A percentile compares a stretch with the other conserved stretches of the same genome.
phyloP scores from a whole-genome alignment of 2,797 vertebrate genomes.

The Myotis pilosus region DNA sequence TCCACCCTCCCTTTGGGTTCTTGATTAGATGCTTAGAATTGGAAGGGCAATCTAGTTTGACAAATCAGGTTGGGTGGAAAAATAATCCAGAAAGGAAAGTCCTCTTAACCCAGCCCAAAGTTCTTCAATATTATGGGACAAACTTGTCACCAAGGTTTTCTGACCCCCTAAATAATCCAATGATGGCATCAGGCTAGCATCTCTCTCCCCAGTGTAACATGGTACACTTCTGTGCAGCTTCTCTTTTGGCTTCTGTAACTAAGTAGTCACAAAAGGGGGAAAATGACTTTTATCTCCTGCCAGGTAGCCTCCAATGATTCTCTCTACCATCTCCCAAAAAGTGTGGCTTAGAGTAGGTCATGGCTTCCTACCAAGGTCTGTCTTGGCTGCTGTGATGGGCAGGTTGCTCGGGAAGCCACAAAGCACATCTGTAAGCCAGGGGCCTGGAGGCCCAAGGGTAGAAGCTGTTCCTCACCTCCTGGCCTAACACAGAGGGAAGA shows the following conservation, averaged over 20 bases:
- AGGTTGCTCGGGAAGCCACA: slow-evolving; percentile 30
- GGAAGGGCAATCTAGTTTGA: slow-evolving; percentile 34
- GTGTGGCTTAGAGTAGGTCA: not conserved
- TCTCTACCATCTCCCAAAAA: slow-evolving; percentile 18
- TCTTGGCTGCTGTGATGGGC: not conserved
- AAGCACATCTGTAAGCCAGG: not conserved
- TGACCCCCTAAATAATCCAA: not conserved
- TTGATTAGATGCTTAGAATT: slow-evolving; percentile 44
- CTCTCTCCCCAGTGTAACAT: slow-evolving; percentile 13
- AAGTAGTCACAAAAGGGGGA: not conserved
- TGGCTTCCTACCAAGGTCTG: not conserved
- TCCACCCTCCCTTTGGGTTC: slow-evolving; percentile 4
- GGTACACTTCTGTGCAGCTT: not conserved
- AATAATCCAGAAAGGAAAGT: slow-evolving; percentile 35
- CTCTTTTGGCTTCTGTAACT: slow-evolving; percentile 34
- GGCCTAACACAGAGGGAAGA: slow-evolving; percentile 7
- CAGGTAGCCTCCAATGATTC: not conserved
- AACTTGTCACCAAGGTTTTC: slow-evolving; percentile 45
- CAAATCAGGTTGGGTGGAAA: slow-evolving; percentile 5
- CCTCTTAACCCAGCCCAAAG: slow-evolving; percentile 18
- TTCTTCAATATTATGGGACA: slow-evolving; percentile 24
- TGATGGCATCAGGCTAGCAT: not conserved
- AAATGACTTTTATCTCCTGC: not conserved
- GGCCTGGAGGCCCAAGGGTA: not conserved
- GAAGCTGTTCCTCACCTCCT: slow-evolving; percentile 14